phyloP scores from a whole-genome alignment of 2,888 invertebrate genomes.

The Epicampocera succincta region DNA sequence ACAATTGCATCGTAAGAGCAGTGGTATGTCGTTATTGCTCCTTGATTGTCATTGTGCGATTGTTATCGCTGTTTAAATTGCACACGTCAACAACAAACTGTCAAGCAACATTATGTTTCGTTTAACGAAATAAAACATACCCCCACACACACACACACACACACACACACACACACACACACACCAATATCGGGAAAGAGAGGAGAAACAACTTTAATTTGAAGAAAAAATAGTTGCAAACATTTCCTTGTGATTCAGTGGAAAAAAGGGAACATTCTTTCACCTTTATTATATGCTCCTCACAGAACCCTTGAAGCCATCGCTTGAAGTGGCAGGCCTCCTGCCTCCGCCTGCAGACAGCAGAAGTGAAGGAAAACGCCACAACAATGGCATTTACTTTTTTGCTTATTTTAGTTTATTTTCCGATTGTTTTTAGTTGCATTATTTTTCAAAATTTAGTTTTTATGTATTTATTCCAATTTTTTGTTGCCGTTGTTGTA shows the following conservation, averaged over 20 bases:
- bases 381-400: slow-evolving; percentile 62
- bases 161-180: too few species aligned
- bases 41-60: slow-evolving; percentile 72
- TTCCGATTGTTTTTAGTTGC: slow-evolving; percentile 59
- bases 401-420: slow-evolving; percentile 3
- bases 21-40: slow-evolving; percentile 70
- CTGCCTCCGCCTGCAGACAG: background rate
- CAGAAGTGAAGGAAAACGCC: slow-evolving; percentile 15
- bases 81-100: slow-evolving; percentile 74
- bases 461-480: slow-evolving; percentile 68
- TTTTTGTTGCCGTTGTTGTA: slow-evolving; percentile 40
- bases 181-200: slow-evolving; percentile 19
- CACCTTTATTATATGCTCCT: slow-evolving; percentile 55
- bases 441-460: slow-evolving; percentile 60
- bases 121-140: slow-evolving; percentile 28
- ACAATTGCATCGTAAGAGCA: slow-evolving; percentile 54
- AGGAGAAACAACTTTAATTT: slow-evolving; percentile 14
- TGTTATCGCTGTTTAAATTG: slow-evolving; percentile 75
- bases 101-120: slow-evolving; percentile 71
- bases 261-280: slow-evolving; percentile 62
- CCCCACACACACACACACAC: too few species aligned
- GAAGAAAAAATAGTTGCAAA: slow-evolving; percentile 41
- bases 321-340: background rate
- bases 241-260: slow-evolving; percentile 58
- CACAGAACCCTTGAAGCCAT: slow-evolving; percentile 9